phyloP scores from a whole-genome alignment of 2,113 vertebrate genomes.

The Eulacestoma nigropectus region DNA sequence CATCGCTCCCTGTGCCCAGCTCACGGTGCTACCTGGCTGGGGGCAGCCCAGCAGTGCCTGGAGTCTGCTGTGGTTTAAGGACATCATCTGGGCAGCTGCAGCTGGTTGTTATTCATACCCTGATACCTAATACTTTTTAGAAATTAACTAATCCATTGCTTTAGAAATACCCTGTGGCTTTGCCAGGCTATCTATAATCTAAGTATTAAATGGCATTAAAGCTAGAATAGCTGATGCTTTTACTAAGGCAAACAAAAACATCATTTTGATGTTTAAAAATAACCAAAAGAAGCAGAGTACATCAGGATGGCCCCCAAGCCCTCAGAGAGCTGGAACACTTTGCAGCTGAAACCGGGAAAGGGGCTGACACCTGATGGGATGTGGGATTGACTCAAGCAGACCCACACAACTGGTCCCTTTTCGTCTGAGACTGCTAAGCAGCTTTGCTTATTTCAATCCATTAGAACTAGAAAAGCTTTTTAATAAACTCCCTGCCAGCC shows the following conservation, averaged over 20 bases:
- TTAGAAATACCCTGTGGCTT: neutral
- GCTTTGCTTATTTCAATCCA: neutral
- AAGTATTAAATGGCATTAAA: neutral
- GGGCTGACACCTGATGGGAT: neutral
- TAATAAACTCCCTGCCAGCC: neutral
- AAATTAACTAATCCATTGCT: neutral
- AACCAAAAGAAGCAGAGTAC: neutral
- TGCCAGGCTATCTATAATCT: neutral
- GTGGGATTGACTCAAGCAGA: neutral
- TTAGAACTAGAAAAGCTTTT: constrained; percentile 23
- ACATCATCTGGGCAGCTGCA: neutral
- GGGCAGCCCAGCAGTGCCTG: neutral
- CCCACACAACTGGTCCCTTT: neutral
- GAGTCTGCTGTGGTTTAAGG: neutral
- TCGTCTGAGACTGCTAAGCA: neutral
- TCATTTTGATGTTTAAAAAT: neutral
- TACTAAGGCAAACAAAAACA: neutral
- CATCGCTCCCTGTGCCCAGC: neutral
- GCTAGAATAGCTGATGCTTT: neutral
- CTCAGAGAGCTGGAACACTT: neutral
- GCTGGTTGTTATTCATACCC: neutral
- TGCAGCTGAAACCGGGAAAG: neutral
- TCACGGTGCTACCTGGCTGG: fast-evolving
- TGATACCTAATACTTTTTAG: neutral
- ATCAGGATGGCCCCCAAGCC: neutral